These are phyloP conservation scores for Okapia johnstoni DNA, from an alignment of 2,113 vertebrate genomes.

Conservation along the genomic window DNA sequence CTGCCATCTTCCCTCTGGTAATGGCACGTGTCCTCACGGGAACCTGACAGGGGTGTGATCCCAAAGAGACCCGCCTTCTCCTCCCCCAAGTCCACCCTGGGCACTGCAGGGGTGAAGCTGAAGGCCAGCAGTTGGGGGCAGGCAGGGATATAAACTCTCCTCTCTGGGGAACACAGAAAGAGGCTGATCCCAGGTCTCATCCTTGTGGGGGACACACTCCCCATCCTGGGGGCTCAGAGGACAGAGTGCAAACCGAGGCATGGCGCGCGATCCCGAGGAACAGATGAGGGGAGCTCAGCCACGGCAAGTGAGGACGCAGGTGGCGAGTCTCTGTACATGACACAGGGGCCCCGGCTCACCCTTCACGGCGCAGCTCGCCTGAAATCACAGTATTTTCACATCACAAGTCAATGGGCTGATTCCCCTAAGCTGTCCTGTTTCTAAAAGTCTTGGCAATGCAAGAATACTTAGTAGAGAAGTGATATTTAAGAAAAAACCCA, in stretches of 20 bases:
- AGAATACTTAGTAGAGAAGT: slow-evolving; percentile 63
- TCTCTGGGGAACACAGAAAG: neutral
- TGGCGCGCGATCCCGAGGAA: neutral
- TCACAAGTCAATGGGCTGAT: slow-evolving; percentile 47
- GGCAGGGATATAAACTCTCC: neutral
- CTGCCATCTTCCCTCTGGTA: neutral
- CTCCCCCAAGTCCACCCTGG: neutral
- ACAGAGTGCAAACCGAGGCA: neutral
- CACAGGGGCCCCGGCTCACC: slow-evolving; percentile 74
- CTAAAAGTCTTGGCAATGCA: slow-evolving; percentile 70
- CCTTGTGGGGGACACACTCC: neutral
- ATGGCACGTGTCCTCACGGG: neutral
- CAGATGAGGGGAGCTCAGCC: neutral
- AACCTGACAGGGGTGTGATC: neutral
- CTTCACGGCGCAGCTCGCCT: neutral
- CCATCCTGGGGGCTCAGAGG: neutral
- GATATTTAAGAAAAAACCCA: neutral
- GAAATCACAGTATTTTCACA: slow-evolving; percentile 68
- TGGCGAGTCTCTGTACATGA: slow-evolving; percentile 75
- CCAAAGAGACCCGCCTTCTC: neutral
- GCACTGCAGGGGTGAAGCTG: neutral
- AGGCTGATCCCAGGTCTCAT: too few species aligned
- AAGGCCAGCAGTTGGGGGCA: neutral
- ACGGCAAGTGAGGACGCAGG: neutral
- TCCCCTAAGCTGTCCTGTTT: slow-evolving; percentile 29